Evolutionary conservation across 2,113 vertebrate species (phyloP).

Genomic region (Genyomyrus donnyi): DNA sequence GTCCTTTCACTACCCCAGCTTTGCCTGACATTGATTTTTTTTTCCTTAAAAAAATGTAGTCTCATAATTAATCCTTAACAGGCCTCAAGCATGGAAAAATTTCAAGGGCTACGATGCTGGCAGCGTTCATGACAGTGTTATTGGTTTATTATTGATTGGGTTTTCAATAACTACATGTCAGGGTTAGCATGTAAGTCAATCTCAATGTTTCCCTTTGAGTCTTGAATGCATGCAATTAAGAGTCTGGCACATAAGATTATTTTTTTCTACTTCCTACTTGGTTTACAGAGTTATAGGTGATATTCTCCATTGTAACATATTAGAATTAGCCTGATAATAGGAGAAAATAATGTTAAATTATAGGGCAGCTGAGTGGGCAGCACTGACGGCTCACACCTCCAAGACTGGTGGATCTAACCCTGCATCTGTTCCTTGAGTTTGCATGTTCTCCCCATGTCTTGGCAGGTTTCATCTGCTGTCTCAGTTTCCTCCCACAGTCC

Average conservation of each 20-base stretch:
- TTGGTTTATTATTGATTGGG: conserved; percentile 29
- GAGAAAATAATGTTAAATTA: neutral
- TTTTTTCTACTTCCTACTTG: neutral
- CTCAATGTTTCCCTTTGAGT: neutral
- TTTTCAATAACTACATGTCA: neutral
- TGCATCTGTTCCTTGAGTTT: neutral
- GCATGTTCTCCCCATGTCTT: neutral
- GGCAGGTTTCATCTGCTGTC: neutral
- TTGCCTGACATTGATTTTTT: conserved; percentile 19
- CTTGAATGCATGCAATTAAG: neutral
- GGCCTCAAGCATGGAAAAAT: conserved; percentile 17
- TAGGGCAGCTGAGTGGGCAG: neutral
- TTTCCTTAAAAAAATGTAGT: conserved; percentile 2
- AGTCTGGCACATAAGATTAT: neutral
- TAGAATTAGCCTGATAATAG: neutral
- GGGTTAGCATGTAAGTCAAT: neutral
- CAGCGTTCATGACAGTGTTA: conserved; percentile 21
- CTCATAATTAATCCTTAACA: conserved; percentile 27
- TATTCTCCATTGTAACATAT: neutral
- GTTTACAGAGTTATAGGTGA: neutral
- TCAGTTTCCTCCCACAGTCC: neutral
- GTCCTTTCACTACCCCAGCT: neutral
- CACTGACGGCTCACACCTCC: neutral
- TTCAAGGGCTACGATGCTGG: neutral
- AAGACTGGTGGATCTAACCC: neutral